These are phyloP conservation scores for Parotocinclus haroldoi DNA, from an alignment of 2,797 vertebrate species.

Conservation along the genomic window DNA sequence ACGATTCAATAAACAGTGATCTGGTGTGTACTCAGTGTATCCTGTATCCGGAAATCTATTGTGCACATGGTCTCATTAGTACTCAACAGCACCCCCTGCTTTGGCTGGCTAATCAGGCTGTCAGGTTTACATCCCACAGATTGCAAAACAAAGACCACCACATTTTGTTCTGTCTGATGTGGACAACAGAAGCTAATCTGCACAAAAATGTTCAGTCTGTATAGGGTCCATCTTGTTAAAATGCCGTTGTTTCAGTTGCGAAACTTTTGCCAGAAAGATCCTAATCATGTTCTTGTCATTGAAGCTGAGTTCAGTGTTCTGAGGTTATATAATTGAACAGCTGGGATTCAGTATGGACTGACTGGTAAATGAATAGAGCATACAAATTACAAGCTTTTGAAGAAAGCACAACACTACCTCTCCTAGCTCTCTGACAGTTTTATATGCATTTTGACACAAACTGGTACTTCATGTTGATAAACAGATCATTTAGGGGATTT, in stretches of 20 bases:
- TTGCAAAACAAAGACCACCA: neutral
- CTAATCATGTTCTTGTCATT: constrained; percentile 16
- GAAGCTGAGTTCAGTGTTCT: constrained; percentile 9
- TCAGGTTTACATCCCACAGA: constrained; percentile 12
- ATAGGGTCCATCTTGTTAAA: constrained; percentile 6
- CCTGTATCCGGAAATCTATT: constrained; percentile 45
- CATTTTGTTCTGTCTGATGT: constrained; percentile 22
- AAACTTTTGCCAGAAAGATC: constrained; percentile 6
- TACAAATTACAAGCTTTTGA: neutral
- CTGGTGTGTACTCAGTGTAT: constrained; percentile 61
- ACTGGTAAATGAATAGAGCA: constrained; percentile 10
- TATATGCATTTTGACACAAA: constrained; percentile 29
- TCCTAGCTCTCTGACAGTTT: neutral
- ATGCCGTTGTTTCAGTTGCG: neutral
- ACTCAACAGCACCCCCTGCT: constrained; percentile 11
- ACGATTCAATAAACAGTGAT: constrained; percentile 80
- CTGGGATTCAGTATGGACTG: constrained; percentile 6
- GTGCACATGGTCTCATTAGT: constrained; percentile 15
- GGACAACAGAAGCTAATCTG: constrained; percentile 16
- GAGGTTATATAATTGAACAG: constrained; percentile 19
- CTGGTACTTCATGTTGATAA: constrained; percentile 35
- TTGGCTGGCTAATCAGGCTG: constrained; percentile 57
- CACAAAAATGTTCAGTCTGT: constrained; percentile 5
- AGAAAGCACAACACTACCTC: constrained; percentile 5
- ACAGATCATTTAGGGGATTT: constrained; percentile 42